Percentiles rank a stretch among this genome's conserved stretches.
Evolutionary conservation across 2,888 invertebrate species (phyloP).

Genomic region (Meiosimyza platycephala): DNA sequence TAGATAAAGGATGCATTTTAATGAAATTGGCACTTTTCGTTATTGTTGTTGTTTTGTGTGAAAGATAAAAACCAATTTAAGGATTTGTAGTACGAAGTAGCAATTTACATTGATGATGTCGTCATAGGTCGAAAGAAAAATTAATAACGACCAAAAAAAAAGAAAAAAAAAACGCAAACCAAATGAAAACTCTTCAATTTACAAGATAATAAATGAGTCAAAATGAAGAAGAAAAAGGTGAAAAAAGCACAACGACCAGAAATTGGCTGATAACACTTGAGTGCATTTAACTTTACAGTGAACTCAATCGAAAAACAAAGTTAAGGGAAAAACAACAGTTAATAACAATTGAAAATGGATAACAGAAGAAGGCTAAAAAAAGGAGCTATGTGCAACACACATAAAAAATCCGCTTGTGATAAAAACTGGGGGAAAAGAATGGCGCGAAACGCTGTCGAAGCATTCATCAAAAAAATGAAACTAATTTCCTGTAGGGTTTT

Average conservation of each 20-base stretch:
- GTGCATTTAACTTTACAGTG: constrained; percentile 21
- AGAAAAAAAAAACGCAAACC: not conserved
- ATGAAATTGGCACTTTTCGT: not conserved
- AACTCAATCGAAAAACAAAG: not conserved
- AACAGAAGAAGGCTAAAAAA: constrained; percentile 16
- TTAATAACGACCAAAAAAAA: not conserved
- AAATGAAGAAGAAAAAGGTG: not conserved
- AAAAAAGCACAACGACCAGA: constrained; percentile 20
- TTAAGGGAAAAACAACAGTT: not conserved
- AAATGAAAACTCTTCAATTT: constrained; percentile 22
- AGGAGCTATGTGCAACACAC: not conserved
- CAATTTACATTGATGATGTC: constrained; percentile 1
- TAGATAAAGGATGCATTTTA: not conserved
- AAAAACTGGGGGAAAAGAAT: constrained; percentile 29
- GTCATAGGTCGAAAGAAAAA: constrained; percentile 11
- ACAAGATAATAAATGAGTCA: constrained; percentile 17
- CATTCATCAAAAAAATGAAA: constrained; percentile 67
- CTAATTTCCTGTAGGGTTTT: constrained; percentile 66
- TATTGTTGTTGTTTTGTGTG: not conserved
- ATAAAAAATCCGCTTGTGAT: constrained; percentile 37
- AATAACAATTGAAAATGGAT: constrained; percentile 6
- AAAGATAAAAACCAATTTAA: constrained; percentile 20
- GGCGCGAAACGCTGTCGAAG: constrained; percentile 62
- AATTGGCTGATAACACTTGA: constrained; percentile 32
- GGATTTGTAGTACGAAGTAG: constrained; percentile 19